Conservation (phyloP, 2,797 vertebrate genomes). For the Phoeniculus purpureus region DNA sequence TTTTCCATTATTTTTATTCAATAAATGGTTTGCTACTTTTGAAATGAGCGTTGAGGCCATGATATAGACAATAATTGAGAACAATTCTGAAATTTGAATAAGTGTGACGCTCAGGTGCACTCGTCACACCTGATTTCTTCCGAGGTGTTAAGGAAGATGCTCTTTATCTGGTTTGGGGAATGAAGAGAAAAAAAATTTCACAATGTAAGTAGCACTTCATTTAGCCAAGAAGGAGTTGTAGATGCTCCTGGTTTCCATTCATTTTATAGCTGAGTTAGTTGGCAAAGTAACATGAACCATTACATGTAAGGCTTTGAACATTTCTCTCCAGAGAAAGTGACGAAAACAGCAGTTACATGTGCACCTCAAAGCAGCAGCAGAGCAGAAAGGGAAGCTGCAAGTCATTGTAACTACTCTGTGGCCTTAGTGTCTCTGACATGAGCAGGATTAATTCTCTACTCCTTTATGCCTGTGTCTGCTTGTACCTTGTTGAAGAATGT, state of each 20-base stretch:
- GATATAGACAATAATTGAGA: background rate
- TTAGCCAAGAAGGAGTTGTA: background rate
- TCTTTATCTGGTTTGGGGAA: background rate
- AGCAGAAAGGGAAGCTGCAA: background rate
- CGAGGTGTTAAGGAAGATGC: constrained; percentile 18
- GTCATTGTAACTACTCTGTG: background rate
- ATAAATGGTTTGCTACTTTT: background rate
- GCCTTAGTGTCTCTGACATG: background rate
- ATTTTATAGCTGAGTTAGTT: constrained; percentile 12
- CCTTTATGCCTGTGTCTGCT: background rate
- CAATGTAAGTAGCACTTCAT: background rate
- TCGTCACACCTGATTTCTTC: constrained; percentile 22
- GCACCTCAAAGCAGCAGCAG: background rate
- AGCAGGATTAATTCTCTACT: background rate
- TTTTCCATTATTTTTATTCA: background rate
- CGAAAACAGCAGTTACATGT: background rate
- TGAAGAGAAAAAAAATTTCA: background rate
- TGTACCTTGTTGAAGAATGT: background rate
- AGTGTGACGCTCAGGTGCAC: background rate
- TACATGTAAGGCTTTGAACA: background rate
- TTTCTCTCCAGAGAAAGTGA: background rate
- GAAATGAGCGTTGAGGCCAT: background rate
- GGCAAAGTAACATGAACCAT: background rate
- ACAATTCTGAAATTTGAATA: constrained; percentile 5
- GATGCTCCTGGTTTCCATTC: background rate